Evolutionary conservation across 1,140 invertebrate species (phyloP), one percentile per base, ranked within the genome.

Genomic region (Linepithema humile): DNA sequence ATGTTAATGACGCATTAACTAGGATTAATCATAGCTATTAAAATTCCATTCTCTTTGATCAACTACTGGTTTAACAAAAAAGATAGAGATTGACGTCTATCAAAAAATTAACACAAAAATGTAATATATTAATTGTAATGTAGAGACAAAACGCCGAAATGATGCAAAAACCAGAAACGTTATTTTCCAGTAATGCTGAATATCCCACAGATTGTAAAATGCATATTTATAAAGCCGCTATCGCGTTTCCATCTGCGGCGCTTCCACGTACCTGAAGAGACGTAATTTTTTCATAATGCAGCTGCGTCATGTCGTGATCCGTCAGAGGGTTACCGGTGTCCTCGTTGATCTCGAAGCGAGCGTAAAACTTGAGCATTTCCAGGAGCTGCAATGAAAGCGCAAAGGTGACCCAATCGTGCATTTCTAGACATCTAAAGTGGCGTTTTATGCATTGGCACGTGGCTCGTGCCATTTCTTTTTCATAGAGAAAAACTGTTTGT

Each of bases 291-390:
- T 97, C 96, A 92, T 99, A 99, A 94, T 99, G 99, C 29, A 97
- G 93, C 89, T 98, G 96, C 32, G 97, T 98, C 96, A 99, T 98
- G 91, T 99, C 97, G 85, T 98, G 96, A 92, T 99, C 98, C 0
- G 97, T 98, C 29, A 99, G 95, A 0, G 98, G 97, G 93, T 99
- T 98, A 0, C 99, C 99, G 2, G 97, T 98, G 88, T 98, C 97
- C 92, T 99, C 99, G 94, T 98, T 99, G 78, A 99, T 99, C 95
- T 99, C 99, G 95, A 99, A 99, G 83, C 97, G 96, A 0, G 98
- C 97, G 94, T 99, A 99, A 91, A 99, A 99, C 92, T 98, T 98
- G 12, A 99, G 94, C 96, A 99, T 99, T 84, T 99, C 97, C 86
- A 99, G 93, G 3, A 99, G 95, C 97, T 99, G 95, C 32, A 96